Conservation (phyloP, 1,140 invertebrate species). For the Branchinecta lindahli region DNA sequence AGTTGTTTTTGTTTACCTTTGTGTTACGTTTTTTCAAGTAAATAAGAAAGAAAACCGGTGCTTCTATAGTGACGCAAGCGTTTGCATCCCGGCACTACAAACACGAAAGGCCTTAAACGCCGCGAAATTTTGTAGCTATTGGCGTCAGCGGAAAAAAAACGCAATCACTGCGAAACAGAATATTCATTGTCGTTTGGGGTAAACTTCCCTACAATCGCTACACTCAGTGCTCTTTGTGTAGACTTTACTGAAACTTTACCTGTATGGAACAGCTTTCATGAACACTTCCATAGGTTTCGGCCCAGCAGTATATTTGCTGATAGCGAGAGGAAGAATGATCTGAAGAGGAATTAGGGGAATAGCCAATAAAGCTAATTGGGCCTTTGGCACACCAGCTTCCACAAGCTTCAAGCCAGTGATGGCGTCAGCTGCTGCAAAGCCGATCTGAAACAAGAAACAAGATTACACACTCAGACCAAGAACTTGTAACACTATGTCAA, state of each 20-base stretch:
- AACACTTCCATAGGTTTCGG: slow-evolving; percentile 74
- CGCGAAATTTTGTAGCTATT: no score
- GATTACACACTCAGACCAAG: slow-evolving; percentile 11
- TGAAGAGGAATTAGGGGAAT: slow-evolving; percentile 87
- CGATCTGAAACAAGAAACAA: slow-evolving; percentile 47
- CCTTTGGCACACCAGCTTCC: slow-evolving; percentile 87
- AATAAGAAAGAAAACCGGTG: no score
- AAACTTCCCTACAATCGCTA: no score
- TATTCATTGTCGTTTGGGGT: no score
- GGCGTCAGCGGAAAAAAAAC: no score
- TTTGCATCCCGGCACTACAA: no score
- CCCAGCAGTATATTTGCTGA: slow-evolving; percentile 75
- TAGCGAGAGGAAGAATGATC: slow-evolving; percentile 75
- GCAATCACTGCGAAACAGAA: no score
- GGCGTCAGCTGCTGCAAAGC: slow-evolving; percentile 88
- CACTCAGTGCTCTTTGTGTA: no score
- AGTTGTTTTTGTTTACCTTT: no score
- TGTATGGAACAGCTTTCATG: slow-evolving; percentile 71
- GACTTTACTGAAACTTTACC: slow-evolving; percentile 33
- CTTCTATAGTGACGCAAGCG: no score
- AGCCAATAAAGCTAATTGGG: slow-evolving; percentile 76
- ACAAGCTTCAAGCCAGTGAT: slow-evolving; percentile 88
- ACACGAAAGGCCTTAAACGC: no score
- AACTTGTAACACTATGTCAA: neutral
- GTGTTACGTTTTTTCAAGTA: no score